These are phyloP conservation scores for Bombyx mandarina DNA, from an alignment of 1,140 invertebrate species.

Conservation along the genomic window DNA sequence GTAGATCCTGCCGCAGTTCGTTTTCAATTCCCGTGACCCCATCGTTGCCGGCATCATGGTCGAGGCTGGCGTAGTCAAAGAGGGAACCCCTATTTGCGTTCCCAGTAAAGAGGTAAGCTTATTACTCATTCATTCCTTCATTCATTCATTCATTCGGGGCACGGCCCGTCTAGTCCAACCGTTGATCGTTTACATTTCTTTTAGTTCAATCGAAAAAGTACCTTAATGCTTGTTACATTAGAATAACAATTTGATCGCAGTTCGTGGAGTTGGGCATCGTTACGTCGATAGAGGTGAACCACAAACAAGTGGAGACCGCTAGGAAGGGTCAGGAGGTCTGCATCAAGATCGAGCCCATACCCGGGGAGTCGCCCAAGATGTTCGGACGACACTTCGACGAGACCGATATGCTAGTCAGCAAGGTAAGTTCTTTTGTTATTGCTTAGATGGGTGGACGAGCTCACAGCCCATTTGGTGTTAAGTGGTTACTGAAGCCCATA, in stretches of 20 bases:
- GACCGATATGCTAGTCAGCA: conserved; percentile 94
- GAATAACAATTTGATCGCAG: conserved; percentile 66
- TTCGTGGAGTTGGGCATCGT: conserved; percentile 96
- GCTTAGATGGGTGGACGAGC: too few species aligned
- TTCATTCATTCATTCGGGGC: too few species aligned
- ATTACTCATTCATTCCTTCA: conserved; percentile 2
- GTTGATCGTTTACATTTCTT: neutral
- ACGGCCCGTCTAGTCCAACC: neutral
- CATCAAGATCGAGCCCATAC: conserved; percentile 97
- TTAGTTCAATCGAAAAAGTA: too few species aligned
- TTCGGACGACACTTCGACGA: conserved; percentile 98
- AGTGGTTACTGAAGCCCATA: too few species aligned
- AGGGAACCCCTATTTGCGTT: conserved; percentile 97
- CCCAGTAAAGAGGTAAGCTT: conserved; percentile 91
- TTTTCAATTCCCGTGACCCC: conserved; percentile 98
- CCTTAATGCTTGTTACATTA: too few species aligned
- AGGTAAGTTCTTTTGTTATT: conserved; percentile 75
- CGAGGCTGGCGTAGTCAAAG: conserved; percentile 95
- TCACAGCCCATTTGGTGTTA: too few species aligned
- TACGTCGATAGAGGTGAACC: conserved; percentile 93
- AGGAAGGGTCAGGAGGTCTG: conserved; percentile 98
- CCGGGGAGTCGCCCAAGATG: conserved; percentile 98
- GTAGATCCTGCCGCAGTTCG: conserved; percentile 83
- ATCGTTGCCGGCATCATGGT: conserved; percentile 97
- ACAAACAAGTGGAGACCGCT: conserved; percentile 92